Conservation (phyloP, 2,113 vertebrate species). For the Octodon degus region DNA sequence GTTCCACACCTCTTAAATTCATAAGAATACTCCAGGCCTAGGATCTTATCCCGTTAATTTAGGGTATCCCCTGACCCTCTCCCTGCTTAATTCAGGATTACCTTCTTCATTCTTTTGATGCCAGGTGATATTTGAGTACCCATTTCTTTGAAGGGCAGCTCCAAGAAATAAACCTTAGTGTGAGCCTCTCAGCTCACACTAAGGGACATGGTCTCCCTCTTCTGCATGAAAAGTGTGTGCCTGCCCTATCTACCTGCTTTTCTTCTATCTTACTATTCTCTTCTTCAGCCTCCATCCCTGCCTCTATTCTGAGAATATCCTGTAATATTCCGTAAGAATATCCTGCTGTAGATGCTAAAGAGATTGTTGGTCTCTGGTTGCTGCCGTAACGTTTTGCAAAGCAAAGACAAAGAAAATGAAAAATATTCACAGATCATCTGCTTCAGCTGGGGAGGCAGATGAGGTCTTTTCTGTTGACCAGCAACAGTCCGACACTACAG, state of each 20-base stretch:
- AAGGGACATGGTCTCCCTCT: neutral
- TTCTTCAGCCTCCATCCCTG: too few relatives aligned
- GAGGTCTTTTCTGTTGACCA: neutral
- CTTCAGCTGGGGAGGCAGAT: neutral
- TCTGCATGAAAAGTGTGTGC: neutral
- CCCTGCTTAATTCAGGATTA: neutral
- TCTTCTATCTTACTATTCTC: neutral
- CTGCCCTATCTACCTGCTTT: neutral
- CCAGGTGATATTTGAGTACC: neutral
- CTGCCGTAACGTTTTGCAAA: neutral
- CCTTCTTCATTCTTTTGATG: neutral
- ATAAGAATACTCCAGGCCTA: neutral
- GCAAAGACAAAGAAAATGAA: neutral
- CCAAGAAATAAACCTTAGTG: neutral
- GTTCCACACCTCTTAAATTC: neutral
- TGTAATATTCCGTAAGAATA: neutral
- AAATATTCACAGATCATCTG: neutral
- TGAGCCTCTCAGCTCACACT: neutral
- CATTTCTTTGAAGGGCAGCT: neutral
- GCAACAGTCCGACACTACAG: neutral
- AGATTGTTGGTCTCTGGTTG: neutral
- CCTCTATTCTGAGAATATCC: neutral
- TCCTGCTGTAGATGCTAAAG: neutral
- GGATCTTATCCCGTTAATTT: neutral
- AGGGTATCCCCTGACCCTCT: neutral